Conservation (phyloP, 2,113 vertebrate genomes). For the Pungitius pungitius region DNA sequence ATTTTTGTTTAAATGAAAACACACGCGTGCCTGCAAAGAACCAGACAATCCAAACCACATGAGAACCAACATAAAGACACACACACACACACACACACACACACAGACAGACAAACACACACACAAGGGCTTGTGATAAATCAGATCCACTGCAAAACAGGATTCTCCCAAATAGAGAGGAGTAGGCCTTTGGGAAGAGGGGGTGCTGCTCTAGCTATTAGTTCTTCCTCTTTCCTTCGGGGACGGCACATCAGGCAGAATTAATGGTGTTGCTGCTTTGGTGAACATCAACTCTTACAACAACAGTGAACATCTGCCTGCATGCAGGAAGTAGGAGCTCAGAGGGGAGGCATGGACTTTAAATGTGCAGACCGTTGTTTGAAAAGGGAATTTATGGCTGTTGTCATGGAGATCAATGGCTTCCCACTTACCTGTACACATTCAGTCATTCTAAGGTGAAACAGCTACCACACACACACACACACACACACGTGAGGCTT, state of each 20-base stretch:
- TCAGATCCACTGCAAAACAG: conserved; percentile 39
- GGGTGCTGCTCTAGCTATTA: conserved; percentile 30
- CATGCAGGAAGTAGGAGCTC: conserved; percentile 17
- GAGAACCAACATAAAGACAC: conserved; percentile 37
- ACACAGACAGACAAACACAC: conserved; percentile 3
- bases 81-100: conserved; percentile 19
- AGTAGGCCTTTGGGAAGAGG: conserved; percentile 41
- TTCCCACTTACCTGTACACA: conserved; percentile 24
- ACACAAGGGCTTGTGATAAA: conserved; percentile 55
- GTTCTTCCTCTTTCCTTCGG: conserved; percentile 34
- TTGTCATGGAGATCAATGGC: conserved; percentile 41
- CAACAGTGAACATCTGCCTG: conserved; percentile 65
- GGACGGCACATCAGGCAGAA: conserved; percentile 57
- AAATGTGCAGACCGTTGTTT: conserved; percentile 36
- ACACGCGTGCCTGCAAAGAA: conserved; percentile 47
- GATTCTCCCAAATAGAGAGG: conserved; percentile 37
- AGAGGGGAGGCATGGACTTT: conserved; percentile 27
- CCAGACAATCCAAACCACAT: conserved; percentile 65
- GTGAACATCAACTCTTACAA: conserved; percentile 54
- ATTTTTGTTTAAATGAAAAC: conserved; percentile 49
- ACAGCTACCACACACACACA: background rate
- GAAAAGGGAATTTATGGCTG: conserved; percentile 5
- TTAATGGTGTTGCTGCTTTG: conserved; percentile 45
- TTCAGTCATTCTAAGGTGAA: conserved; percentile 42
- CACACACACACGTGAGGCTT: conserved; percentile 60